phyloP scores from a whole-genome alignment of 2,888 invertebrate species.

The Copidosoma aretas region DNA sequence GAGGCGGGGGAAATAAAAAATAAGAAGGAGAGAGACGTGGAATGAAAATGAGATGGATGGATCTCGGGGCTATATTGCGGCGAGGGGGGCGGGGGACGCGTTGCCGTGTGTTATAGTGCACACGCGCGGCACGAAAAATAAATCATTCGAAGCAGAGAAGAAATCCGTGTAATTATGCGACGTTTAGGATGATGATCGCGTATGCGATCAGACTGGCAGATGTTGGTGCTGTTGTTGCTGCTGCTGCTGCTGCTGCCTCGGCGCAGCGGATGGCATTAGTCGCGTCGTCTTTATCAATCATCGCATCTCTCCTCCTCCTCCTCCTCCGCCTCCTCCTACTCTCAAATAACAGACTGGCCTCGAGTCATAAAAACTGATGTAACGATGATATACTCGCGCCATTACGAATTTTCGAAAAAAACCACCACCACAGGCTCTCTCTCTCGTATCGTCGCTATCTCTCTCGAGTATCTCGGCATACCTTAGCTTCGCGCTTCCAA shows the following conservation, averaged over 20 bases:
- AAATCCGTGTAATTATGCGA: slow-evolving; percentile 31
- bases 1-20: slow-evolving; percentile 3
- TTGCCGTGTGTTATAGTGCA: slow-evolving; percentile 18
- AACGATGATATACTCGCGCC: not conserved
- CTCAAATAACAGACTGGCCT: not conserved
- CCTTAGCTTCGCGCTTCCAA: too few species aligned
- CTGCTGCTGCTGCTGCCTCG: not conserved
- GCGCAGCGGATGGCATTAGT: not conserved
- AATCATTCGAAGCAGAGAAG: slow-evolving; percentile 23
- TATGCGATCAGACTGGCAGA: too few species aligned
- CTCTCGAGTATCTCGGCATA: too few species aligned
- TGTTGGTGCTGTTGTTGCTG: not conserved
- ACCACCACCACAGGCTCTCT: not conserved
- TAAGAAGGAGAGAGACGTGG: slow-evolving; percentile 5
- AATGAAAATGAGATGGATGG: slow-evolving; percentile 31
- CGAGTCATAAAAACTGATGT: not conserved
- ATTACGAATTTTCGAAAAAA: not conserved
- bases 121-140: slow-evolving; percentile 16
- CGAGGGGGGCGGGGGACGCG: not conserved
- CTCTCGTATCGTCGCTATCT: too few species aligned
- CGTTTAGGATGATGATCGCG: too few species aligned
- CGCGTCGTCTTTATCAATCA: too few species aligned
- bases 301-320: too few species aligned
- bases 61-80: slow-evolving; percentile 7
- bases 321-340: not conserved